Evolutionary conservation across 1,140 invertebrate species (phyloP).

Genomic region (Apis mellifera): Amel_HAv3.1 CM009938.2:8582001-8582500

Average conservation of each 20-base stretch:
- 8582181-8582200: slow-evolving; percentile 88
- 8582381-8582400: slow-evolving; percentile 81
- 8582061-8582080: slow-evolving; percentile 77
- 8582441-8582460: not conserved
- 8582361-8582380: slow-evolving; percentile 87
- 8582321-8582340: slow-evolving; percentile 87
- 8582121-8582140: slow-evolving; percentile 87
- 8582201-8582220: slow-evolving; percentile 79
- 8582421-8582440: too few species aligned
- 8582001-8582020: slow-evolving; percentile 86
- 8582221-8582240: slow-evolving; percentile 84
- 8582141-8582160: slow-evolving; percentile 80
- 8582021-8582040: slow-evolving; percentile 83
- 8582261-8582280: slow-evolving; percentile 93
- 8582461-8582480: too few species aligned
- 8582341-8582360: slow-evolving; percentile 86
- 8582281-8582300: slow-evolving; percentile 83
- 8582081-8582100: slow-evolving; percentile 90
- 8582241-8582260: slow-evolving; percentile 91
- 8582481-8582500: not conserved
- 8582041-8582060: slow-evolving; percentile 78
- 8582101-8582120: slow-evolving; percentile 89
- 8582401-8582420: slow-evolving; percentile 76
- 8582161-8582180: slow-evolving; percentile 88
- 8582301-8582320: slow-evolving; percentile 86